Evolutionary conservation across 1,140 invertebrate species (phyloP), one percentile per base, ranked within the genome.

Genomic region (Orchesella cincta): DNA sequence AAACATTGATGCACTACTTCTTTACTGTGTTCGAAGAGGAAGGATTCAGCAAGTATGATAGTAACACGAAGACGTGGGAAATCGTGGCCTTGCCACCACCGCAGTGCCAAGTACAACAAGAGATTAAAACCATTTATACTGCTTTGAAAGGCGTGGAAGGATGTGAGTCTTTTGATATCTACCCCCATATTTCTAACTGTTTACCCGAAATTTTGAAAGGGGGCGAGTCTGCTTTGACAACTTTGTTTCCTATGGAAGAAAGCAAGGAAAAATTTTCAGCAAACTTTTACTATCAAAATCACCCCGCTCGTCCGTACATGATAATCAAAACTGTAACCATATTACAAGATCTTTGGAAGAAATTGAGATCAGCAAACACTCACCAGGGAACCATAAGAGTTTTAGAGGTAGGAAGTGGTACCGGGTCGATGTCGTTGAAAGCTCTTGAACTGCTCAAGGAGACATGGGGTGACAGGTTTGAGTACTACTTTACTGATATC

Each of bases 401-500:
- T 67, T 33, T 67, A 12, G 78, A 79, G 57, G 36, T 79, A 0
- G 78, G 78, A 0, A 28, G 46, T 14, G 78, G 78, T 26, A 79
- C 78, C 8, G 78, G 78, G 0, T 71, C 35, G 12, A 74, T 76
- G 52, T 76, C 70, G 16, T n/a, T 62, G 29, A 16, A 5, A 3
- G 20, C 70, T 14, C 1, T 76, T 16, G 12, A 3, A 28, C 14
- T 16, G 39, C 16, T 35, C 33, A 39, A 35, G 26, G 34, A 70
- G n/a, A 0, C 64, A 8, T 31, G 29, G 62, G 62, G 74, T 23
- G 26, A 31, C 46, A 28, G 36, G 0, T 57, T 74, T n/a, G 28
- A 33, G 5, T 77, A 76, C 29, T 54, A 72, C 1, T 79, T 74
- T 31, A 79, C 78, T 18, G 78, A 79, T 52, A 77, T 79, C 67